Conservation (phyloP, 2,888 invertebrate species). For the Netelia fuscicornis region DNA sequence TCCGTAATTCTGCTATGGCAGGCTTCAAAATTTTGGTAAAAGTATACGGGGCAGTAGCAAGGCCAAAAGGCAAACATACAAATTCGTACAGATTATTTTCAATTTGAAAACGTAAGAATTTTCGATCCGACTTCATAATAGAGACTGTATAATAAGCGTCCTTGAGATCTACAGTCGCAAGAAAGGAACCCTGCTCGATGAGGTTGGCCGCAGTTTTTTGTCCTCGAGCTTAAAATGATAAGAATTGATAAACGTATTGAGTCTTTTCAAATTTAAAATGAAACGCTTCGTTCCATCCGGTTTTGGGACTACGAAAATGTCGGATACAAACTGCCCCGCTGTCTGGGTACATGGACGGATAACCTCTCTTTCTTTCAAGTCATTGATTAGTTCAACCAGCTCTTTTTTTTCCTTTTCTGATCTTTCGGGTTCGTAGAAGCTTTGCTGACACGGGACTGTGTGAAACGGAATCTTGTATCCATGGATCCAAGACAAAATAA, state of each 20-base stretch:
- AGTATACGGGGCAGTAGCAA: constrained; percentile 24
- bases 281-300: too few relatives aligned
- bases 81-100: too few relatives aligned
- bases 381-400: neutral
- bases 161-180: neutral
- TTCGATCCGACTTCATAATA: too few relatives aligned
- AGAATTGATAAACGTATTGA: neutral
- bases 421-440: neutral
- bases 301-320: too few relatives aligned
- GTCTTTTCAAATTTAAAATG: too few relatives aligned
- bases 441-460: neutral
- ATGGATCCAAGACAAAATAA: too few relatives aligned
- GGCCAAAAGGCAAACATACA: constrained; percentile 35
- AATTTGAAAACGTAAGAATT: too few relatives aligned
- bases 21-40: constrained; percentile 64
- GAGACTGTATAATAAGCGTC: too few relatives aligned
- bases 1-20: neutral
- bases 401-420: constrained; percentile 13
- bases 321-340: too few relatives aligned
- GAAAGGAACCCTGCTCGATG: constrained; percentile 13
- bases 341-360: constrained; percentile 41
- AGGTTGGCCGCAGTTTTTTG: constrained; percentile 37
- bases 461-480: too few relatives aligned
- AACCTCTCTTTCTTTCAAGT: constrained; percentile 35
- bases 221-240: constrained; percentile 56